A percentile compares a stretch with the other conserved stretches of the same genome.
Evolutionary conservation across 2,797 vertebrate species (phyloP).

Genomic region (Salmo trutta): DNA sequence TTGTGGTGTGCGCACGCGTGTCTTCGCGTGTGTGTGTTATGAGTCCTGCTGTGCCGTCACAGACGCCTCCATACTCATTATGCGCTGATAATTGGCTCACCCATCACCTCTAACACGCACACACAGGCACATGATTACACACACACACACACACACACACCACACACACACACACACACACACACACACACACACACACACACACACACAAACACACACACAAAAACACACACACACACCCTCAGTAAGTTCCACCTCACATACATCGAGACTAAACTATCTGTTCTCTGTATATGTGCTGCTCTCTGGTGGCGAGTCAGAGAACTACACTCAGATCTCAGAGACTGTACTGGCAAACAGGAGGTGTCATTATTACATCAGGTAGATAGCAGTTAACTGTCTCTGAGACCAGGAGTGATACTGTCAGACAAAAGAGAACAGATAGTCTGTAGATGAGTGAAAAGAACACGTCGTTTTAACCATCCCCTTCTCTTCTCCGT

Average conservation of each 20-base stretch:
- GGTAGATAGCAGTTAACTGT: background rate
- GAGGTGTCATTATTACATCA: background rate
- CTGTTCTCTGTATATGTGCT: slow-evolving; percentile 1
- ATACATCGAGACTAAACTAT: background rate
- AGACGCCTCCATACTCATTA: slow-evolving; percentile 38
- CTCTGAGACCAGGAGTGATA: background rate
- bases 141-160: background rate
- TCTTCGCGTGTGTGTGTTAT: background rate
- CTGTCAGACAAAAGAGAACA: background rate
- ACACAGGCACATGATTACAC: background rate
- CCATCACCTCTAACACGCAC: slow-evolving; percentile 4
- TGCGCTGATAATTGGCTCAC: slow-evolving; percentile 47
- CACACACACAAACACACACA: slow-evolving; percentile 9
- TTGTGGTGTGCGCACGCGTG: background rate
- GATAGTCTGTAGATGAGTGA: background rate
- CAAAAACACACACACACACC: background rate
- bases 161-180: slow-evolving; percentile 1
- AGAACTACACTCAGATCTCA: background rate
- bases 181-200: slow-evolving; percentile 5
- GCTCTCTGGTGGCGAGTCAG: slow-evolving; percentile 10
- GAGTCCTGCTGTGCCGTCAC: slow-evolving; percentile 22
- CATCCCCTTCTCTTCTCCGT: background rate
- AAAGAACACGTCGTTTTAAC: too few species aligned
- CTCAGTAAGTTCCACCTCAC: slow-evolving; percentile 4
- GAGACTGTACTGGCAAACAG: background rate